Conservation (phyloP, 1,140 invertebrate genomes). For the Bombyx mori region DNA sequence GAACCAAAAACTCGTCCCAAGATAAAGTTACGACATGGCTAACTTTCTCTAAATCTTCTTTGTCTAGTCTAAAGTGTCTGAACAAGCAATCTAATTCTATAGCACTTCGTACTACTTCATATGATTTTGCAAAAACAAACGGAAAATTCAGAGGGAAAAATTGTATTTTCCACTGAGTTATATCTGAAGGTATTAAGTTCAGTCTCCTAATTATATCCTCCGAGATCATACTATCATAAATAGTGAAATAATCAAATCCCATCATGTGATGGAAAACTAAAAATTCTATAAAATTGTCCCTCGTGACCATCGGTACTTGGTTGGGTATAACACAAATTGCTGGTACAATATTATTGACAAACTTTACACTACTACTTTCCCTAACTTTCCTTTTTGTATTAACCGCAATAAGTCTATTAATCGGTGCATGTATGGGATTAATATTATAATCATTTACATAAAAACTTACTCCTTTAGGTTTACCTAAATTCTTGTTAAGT, state of each 20-base stretch:
- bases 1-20: slow-evolving; percentile 78
- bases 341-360: slow-evolving; percentile 65
- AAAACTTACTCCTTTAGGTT: slow-evolving; percentile 71
- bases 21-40: slow-evolving; percentile 72
- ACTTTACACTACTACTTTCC: slow-evolving; percentile 46
- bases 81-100: slow-evolving; percentile 78
- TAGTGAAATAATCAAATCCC: slow-evolving; percentile 71
- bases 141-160: slow-evolving; percentile 72
- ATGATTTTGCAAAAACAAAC: slow-evolving; percentile 62
- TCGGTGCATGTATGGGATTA: slow-evolving; percentile 65
- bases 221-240: slow-evolving; percentile 72
- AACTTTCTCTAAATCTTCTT: slow-evolving; percentile 58
- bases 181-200: slow-evolving; percentile 65
- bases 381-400: slow-evolving; percentile 50
- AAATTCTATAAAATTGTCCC: slow-evolving; percentile 71
- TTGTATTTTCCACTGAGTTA: slow-evolving; percentile 68
- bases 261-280: slow-evolving; percentile 72
- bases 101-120: slow-evolving; percentile 62
- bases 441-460: slow-evolving; percentile 64
- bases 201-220: slow-evolving; percentile 68
- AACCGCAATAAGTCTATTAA: slow-evolving; percentile 60
- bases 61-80: slow-evolving; percentile 61
- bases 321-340: slow-evolving; percentile 72
- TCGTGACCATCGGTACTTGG: slow-evolving; percentile 59
- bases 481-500: slow-evolving; percentile 50